Evolutionary conservation across 2,888 invertebrate species (phyloP).

Genomic region (Cinara cedri): DNA sequence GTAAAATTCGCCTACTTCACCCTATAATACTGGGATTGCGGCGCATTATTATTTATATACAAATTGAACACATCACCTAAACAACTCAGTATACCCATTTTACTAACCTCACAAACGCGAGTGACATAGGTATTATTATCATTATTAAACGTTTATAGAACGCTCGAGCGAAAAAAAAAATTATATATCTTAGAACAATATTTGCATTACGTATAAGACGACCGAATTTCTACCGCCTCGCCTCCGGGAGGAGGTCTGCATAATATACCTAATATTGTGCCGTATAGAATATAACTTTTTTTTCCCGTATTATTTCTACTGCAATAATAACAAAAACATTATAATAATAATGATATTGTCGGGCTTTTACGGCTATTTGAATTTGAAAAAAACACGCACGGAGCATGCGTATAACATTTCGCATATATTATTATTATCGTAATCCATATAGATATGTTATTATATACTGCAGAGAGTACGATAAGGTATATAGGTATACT

Average conservation of each 20-base stretch:
- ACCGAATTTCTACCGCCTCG: slow-evolving; percentile 10
- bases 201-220: background rate
- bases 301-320: background rate
- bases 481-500: background rate
- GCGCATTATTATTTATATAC: no score
- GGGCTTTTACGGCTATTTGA: background rate
- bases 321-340: slow-evolving; percentile 3
- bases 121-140: slow-evolving; percentile 14
- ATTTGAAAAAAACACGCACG: background rate
- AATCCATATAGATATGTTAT: slow-evolving; percentile 1
- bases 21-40: no score
- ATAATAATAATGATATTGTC: slow-evolving; percentile 2
- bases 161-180: background rate
- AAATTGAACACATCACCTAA: no score
- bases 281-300: background rate
- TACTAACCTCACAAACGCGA: background rate
- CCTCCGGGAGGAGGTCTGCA: slow-evolving; percentile 3
- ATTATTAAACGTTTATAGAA: background rate
- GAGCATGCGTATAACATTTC: background rate
- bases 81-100: slow-evolving; percentile 1
- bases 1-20: no score
- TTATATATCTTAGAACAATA: slow-evolving; percentile 29
- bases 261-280: no score
- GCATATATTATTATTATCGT: background rate
- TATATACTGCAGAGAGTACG: no score